These are phyloP conservation scores for Minunthozetes semirufus DNA, from an alignment of 2,888 invertebrate species.

Conservation along the genomic window DNA sequence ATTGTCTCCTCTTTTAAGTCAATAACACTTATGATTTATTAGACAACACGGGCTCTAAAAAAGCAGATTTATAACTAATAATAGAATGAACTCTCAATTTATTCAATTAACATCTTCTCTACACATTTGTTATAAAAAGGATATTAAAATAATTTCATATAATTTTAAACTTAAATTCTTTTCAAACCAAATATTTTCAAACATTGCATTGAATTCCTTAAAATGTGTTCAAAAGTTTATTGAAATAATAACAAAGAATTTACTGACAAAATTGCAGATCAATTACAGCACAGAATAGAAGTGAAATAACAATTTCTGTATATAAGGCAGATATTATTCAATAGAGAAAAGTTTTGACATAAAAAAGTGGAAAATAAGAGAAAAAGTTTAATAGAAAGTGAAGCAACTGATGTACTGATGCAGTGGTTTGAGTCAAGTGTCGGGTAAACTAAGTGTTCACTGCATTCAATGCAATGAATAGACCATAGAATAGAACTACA, in stretches of 20 bases:
- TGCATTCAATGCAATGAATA: too few species aligned
- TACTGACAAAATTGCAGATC: neutral
- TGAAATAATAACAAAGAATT: neutral
- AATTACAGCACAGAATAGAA: neutral
- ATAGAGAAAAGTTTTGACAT: neutral
- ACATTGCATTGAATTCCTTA: neutral
- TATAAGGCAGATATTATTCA: conserved; percentile 10
- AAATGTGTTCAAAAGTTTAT: neutral
- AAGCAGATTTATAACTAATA: neutral
- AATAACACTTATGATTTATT: neutral
- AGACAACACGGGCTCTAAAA: neutral
- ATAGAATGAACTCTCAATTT: neutral
- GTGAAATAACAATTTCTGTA: neutral
- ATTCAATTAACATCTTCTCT: too few species aligned
- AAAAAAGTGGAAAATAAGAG: neutral
- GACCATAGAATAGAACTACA: neutral
- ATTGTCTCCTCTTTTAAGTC: neutral
- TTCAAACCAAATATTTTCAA: neutral
- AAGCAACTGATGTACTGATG: too few species aligned
- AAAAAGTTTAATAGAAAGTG: neutral
- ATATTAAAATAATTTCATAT: too few species aligned
- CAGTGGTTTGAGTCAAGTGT: too few species aligned
- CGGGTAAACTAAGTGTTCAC: too few species aligned
- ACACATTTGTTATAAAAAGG: too few species aligned
- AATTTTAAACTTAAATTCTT: too few species aligned